phyloP scores from a whole-genome alignment of 2,888 invertebrate genomes.

The Megalurothrips usitatus region DNA sequence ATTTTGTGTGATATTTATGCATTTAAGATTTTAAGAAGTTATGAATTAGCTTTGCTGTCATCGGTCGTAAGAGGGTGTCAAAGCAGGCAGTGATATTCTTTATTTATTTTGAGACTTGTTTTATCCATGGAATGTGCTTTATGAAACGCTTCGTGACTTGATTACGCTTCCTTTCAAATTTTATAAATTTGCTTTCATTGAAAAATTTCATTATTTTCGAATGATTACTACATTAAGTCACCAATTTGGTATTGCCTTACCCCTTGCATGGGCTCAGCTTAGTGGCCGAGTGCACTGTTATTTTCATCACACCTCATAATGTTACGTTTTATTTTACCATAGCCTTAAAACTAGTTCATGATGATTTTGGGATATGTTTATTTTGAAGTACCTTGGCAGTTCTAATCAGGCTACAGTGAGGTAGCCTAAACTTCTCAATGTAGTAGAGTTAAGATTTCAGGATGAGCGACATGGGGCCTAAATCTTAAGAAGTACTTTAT shows the following conservation, averaged over 20 bases:
- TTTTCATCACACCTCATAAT: no score
- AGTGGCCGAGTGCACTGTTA: no score
- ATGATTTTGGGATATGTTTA: no score
- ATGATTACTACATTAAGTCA: background rate
- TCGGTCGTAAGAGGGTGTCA: background rate
- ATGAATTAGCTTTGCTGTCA: conserved; percentile 15
- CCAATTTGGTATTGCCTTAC: background rate
- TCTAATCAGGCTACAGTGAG: no score
- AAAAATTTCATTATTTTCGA: background rate
- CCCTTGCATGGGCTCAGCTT: no score
- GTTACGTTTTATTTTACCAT: no score
- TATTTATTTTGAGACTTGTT: background rate
- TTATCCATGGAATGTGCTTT: background rate
- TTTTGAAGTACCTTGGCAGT: no score
- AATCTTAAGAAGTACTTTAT: no score
- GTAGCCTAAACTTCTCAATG: no score
- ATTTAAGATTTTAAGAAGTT: conserved; percentile 2
- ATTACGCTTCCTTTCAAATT: conserved; percentile 2
- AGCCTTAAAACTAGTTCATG: no score
- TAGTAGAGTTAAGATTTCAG: no score
- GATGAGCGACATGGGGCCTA: no score
- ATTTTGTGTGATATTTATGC: conserved; percentile 20
- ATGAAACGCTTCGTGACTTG: conserved; percentile 12
- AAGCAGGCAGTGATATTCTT: conserved; percentile 12
- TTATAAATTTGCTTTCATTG: background rate